phyloP scores from a whole-genome alignment of 2,888 invertebrate species.

The Amitus sp. region DNA sequence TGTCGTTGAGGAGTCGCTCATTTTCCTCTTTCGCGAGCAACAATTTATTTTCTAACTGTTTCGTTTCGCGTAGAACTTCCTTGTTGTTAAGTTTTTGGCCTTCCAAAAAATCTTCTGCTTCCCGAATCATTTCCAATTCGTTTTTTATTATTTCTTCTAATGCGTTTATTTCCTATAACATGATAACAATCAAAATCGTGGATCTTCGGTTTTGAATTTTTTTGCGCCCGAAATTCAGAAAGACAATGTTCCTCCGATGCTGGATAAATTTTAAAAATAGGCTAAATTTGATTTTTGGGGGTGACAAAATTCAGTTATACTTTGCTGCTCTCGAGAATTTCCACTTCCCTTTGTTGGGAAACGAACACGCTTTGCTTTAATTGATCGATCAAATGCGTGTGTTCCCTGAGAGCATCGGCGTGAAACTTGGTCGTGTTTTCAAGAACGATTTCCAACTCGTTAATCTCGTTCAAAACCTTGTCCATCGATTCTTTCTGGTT shows the following conservation, averaged over 20 bases:
- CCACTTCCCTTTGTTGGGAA: conserved; percentile 75
- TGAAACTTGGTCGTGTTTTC: conserved; percentile 68
- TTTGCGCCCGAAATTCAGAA: no score
- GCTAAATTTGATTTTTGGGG: no score
- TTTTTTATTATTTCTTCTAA: conserved; percentile 66
- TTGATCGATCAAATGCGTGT: conserved; percentile 75
- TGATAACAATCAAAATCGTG: conserved; percentile 2
- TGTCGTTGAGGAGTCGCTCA: conserved; percentile 57
- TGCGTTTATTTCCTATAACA: conserved; percentile 68
- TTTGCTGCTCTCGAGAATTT: conserved; percentile 69
- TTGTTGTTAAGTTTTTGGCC: conserved; percentile 72
- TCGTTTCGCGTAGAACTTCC: conserved; percentile 65
- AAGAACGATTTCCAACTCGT: conserved; percentile 69
- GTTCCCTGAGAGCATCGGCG: conserved; percentile 72
- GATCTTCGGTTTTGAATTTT: no score
- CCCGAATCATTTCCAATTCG: conserved; percentile 69
- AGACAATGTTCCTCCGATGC: no score
- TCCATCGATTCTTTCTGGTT: conserved; percentile 64
- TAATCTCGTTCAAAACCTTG: conserved; percentile 68
- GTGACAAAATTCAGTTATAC: conserved; percentile 51
- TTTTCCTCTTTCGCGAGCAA: conserved; percentile 58
- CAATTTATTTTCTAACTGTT: conserved; percentile 62
- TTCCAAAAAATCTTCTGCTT: conserved; percentile 71
- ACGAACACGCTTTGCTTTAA: conserved; percentile 79
- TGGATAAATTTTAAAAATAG: no score